Evolutionary conservation across 2,888 invertebrate genomes (phyloP), one percentile per base, ranked within the genome.

Genomic region (Acrobasis suavella): DNA sequence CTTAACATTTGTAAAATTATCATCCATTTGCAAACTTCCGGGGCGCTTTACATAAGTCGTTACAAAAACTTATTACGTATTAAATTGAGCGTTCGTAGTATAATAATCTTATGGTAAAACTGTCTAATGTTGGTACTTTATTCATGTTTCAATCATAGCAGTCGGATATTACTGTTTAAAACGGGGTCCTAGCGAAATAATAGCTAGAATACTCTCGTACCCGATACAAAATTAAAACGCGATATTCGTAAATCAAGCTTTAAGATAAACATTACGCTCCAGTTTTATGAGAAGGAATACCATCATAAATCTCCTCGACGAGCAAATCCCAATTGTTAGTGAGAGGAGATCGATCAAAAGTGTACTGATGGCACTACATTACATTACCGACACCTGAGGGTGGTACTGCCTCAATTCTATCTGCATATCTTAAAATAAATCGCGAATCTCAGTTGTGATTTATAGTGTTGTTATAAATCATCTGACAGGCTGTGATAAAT

Each of bases 161-260:
- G 32, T 32, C 32, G 1, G 32, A 32, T 32, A 32, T 0, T 32
- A 7, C 32, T 32, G 32, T 5, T 8, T 32, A 46, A 46, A 46
- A 2, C 14, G 14, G 12, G 46, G 12, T 46, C 46, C 14, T 3
- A 46, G 46, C 37, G 17, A 15, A 54, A 32, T 38, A n/a, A 38
- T 37, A 54, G 46, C 58, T 22, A n/a, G 49, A 46, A 39, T 58
- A 58, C 17, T 22, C 14, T 58, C 46, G 42, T 49, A 49, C 32
- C 58, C 54, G 42, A 58, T 62, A 17, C 39, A 52, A 12, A 69
- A 71, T 71, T 64, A 73, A 73, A 69, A 66, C 64, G 66, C 64
- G 66, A 66, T 74, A 72, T 71, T 73, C 74, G 71, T 81, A 80
- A 80, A 80, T 78, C 73, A 77, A 69, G 63, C 68, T 66, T 69